Base-by-base conservation (phyloP, 2,113 vertebrate species). In the Ageneiosus marmoratus region DNA sequence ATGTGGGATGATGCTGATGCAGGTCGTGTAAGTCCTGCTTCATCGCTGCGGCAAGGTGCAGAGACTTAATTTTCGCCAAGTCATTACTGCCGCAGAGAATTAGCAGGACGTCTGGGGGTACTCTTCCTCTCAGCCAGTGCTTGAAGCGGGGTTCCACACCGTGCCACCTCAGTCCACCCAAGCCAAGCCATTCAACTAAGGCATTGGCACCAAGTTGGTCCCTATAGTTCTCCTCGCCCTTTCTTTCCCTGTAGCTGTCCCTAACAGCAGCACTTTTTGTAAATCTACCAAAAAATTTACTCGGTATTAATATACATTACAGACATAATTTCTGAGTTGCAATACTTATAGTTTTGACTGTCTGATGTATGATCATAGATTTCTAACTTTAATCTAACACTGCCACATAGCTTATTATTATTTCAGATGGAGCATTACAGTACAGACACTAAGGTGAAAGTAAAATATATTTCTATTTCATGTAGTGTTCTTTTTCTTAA, bases 21-120 rank as follows among this genome's bases (percentile, higher is more conserved):
- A 78, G 77, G 18, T 78, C 55, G 27, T 78, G 77, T 27, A 78
- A 27, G 24, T 62, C 56, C 37, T 62, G 37, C 37, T 62, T 62
- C 55, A 78, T 78, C 13, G 12, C 24, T 29, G 77, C 56, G 0
- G 44, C 24, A 2, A 79, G 56, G 24, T 46, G 6, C 37, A 79
- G 13, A 12, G 37, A 27, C 13, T 46, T 62, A 1, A 62, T 48
- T 41, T 37, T 63, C 12, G n/a, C 77, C 12, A 62, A 27, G n/a
- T 78, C 24, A 48, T 63, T 78, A 4, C n/a, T 22, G 7, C 77
- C 12, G 24, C 55, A 78, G 55, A 60, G 76, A 24, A 44, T 29
- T n/a, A 78, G 58, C 22, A 78, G 24, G 34, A 62, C 56, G 62
- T 78, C 56, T 60, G 37, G 37, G 11, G 60, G 27, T 13, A 32